Percentiles rank a stretch among this genome's conserved stretches.
phyloP scores from a whole-genome alignment of 2,113 vertebrate genomes.

The Meriones unguiculatus region DNA sequence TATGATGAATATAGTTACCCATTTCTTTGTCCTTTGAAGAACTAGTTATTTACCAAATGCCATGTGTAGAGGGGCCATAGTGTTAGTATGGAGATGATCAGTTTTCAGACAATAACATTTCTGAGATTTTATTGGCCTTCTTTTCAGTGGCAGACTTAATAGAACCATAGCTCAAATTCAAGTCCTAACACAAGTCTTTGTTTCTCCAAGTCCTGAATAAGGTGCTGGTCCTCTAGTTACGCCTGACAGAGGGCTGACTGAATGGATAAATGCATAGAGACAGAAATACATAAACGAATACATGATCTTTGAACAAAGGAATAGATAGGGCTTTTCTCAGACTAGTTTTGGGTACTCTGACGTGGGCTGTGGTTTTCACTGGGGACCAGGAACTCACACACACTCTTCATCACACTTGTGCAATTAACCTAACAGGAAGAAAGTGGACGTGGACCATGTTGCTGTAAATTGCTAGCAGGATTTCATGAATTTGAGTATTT shows the following conservation, averaged over 20 bases:
- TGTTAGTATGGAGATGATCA: neutral
- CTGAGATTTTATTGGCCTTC: neutral
- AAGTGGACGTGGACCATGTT: neutral
- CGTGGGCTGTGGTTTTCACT: neutral
- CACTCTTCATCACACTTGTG: neutral
- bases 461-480: neutral
- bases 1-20: neutral
- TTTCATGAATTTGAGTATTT: constrained; percentile 46
- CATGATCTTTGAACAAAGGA: neutral
- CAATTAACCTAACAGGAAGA: neutral
- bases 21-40: constrained; percentile 17
- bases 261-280: neutral
- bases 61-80: neutral
- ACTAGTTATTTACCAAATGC: neutral
- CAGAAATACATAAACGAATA: neutral
- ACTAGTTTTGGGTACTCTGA: neutral
- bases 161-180: neutral
- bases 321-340: neutral
- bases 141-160: neutral
- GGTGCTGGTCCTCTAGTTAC: neutral
- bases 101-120: neutral
- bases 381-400: neutral
- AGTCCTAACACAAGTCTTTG: neutral
- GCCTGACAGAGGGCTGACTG: neutral
- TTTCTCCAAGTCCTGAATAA: neutral